Evolutionary conservation across 2,888 invertebrate species (phyloP), one percentile per base, ranked within the genome.

Genomic region (Meta bourneti): DNA sequence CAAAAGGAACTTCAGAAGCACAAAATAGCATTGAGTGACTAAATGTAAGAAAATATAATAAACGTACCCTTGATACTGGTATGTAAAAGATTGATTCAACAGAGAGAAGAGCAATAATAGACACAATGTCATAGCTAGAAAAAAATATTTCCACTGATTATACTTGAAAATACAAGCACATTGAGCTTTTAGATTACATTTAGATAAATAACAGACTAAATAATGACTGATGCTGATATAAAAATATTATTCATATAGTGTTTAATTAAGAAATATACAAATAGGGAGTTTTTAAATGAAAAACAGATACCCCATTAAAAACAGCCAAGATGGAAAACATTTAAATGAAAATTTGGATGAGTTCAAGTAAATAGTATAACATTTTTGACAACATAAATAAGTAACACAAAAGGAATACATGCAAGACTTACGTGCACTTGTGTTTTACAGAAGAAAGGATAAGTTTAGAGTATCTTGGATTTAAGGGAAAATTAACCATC

Each of bases 401-500:
- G n/a, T 34, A 34, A 34, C 34, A 34, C n/a, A 34, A 34, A 34
- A 80, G 19, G 49, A 48, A 61, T 16, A 95, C 95, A 94, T 34
- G 34, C 4, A 34, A 34, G 34, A 34, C 34, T 34, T 94, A 95
- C 95, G 95, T 94, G 94, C 96, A 95, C 49, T 96, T 96, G 94
- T 96, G 97, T 91, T 97, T 96, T 16, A 96, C 96, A 0, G 98
- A 97, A 13, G 97, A 96, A 0, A 98, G 95, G 87, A 98, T 95
- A 8, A 97, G 96, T 95, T 97, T 98, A 11, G 98, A 96, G 94
- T 97, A 97, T 93, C 97, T 96, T 0, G 99, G 99, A 95, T 99
- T 98, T 70, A 99, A 96, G 0, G 99, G 99, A 95, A 98, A 98
- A 16, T 96, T 96, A 0, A 98, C 96, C 98, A 99, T 98, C 94